These are phyloP conservation scores for Cavia aperea DNA, from an alignment of 2,113 vertebrate genomes.

Conservation along the genomic window DNA sequence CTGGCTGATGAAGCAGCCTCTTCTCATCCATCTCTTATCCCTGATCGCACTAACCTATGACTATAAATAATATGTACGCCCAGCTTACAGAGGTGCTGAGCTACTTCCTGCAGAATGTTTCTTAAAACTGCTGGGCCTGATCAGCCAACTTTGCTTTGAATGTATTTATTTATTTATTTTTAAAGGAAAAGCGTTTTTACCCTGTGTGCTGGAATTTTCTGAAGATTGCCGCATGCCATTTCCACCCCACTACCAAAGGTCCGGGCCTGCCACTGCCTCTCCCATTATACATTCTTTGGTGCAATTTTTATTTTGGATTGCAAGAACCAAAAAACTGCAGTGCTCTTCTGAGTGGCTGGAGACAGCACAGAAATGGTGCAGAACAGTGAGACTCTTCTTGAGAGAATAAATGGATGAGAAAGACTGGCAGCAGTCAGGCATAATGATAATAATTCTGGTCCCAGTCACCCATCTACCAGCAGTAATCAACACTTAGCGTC, in stretches of 20 bases:
- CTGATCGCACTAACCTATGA: not conserved
- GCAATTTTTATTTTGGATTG: not conserved
- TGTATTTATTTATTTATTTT: not conserved
- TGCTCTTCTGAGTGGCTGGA: not conserved
- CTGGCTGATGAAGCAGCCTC: not conserved
- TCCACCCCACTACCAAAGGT: not conserved
- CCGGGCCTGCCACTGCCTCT: not conserved
- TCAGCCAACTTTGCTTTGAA: not conserved
- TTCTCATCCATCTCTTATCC: not conserved
- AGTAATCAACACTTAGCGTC: not conserved
- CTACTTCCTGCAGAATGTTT: not conserved
- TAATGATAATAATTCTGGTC: not conserved
- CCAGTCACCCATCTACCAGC: slow-evolving; percentile 23
- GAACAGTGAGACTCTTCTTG: not conserved
- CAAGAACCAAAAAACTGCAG: not conserved
- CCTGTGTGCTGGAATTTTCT: not conserved
- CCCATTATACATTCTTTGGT: not conserved
- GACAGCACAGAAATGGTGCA: not conserved
- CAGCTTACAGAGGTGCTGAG: not conserved
- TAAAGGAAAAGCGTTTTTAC: not conserved
- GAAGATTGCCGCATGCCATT: not conserved
- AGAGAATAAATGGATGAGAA: not conserved
- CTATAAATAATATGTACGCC: not conserved
- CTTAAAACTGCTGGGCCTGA: slow-evolving; percentile 24
- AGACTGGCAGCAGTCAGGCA: not conserved